phyloP scores from a whole-genome alignment of 2,113 vertebrate species.

The Talpa occidentalis region DNA sequence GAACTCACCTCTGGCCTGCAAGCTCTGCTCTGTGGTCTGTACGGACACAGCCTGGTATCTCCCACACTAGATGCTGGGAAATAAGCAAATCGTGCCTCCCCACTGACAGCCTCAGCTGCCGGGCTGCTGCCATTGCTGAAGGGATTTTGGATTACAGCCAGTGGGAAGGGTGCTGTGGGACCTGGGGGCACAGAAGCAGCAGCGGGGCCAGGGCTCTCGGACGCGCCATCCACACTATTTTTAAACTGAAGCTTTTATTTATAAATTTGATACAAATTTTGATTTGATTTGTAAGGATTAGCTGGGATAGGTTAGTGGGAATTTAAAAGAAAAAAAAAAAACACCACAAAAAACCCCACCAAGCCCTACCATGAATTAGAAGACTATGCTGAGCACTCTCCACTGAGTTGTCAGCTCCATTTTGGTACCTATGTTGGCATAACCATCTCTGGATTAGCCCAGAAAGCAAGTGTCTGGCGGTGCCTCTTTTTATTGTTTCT shows the following conservation, averaged over 20 bases:
- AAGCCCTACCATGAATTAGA: neutral
- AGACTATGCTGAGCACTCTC: neutral
- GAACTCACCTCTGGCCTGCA: constrained; percentile 92
- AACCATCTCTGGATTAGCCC: neutral
- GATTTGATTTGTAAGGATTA: neutral
- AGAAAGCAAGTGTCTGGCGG: neutral
- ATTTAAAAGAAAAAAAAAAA: constrained; percentile 8
- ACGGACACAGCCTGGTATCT: constrained; percentile 91
- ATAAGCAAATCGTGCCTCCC: constrained; percentile 93
- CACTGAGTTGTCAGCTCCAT: neutral
- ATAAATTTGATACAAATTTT: neutral
- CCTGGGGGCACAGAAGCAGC: too few species aligned
- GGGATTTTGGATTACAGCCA: constrained; percentile 95
- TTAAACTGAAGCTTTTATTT: too few species aligned
- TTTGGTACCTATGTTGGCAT: neutral
- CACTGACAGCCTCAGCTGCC: constrained; percentile 89
- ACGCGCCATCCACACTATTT: too few species aligned
- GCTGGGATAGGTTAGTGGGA: neutral
- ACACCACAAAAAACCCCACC: neutral
- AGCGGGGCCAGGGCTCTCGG: too few species aligned
- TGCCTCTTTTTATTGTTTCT: neutral
- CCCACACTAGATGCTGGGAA: constrained; percentile 92
- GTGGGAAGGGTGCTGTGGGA: too few species aligned
- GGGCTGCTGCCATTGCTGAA: constrained; percentile 95
- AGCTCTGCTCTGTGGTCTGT: constrained; percentile 90